Evolutionary conservation across 2,797 vertebrate species (phyloP).

Genomic region (Apogon hyalosoma): DNA sequence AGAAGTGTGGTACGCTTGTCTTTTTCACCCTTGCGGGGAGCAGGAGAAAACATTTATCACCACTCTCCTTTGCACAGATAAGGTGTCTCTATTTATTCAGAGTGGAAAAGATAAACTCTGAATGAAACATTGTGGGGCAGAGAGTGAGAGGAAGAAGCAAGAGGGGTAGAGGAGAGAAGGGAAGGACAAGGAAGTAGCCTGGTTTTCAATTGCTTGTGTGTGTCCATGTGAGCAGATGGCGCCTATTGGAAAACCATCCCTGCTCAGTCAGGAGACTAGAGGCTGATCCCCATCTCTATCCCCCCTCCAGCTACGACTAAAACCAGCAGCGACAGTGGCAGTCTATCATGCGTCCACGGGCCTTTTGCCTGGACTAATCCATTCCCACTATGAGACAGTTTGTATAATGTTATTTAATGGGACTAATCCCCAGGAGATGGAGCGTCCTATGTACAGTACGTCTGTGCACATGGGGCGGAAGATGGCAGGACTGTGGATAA

Average conservation of each 20-base stretch:
- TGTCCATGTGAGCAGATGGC: constrained; percentile 78
- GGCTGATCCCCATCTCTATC: constrained; percentile 62
- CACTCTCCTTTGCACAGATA: constrained; percentile 79
- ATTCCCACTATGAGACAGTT: constrained; percentile 66
- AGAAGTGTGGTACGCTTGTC: constrained; percentile 74
- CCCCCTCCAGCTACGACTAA: constrained; percentile 45
- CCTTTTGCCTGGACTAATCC: constrained; percentile 70
- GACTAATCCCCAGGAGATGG: constrained; percentile 71
- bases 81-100: constrained; percentile 84
- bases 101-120: constrained; percentile 79
- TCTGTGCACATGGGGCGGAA: constrained; percentile 36
- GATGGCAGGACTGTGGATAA: constrained; percentile 45
- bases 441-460: constrained; percentile 66
- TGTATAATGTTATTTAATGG: constrained; percentile 80
- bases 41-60: constrained; percentile 82
- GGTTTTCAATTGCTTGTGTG: constrained; percentile 63
- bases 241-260: constrained; percentile 60
- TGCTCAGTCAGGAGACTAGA: constrained; percentile 54
- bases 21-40: constrained; percentile 75
- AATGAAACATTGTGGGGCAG: constrained; percentile 77
- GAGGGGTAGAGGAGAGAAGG: constrained; percentile 20
- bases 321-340: constrained; percentile 32
- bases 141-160: constrained; percentile 35
- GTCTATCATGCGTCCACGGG: constrained; percentile 56
- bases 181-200: constrained; percentile 47